Evolutionary conservation across 2,113 vertebrate genomes (phyloP).

Genomic region (Fukomys damarensis): DNA sequence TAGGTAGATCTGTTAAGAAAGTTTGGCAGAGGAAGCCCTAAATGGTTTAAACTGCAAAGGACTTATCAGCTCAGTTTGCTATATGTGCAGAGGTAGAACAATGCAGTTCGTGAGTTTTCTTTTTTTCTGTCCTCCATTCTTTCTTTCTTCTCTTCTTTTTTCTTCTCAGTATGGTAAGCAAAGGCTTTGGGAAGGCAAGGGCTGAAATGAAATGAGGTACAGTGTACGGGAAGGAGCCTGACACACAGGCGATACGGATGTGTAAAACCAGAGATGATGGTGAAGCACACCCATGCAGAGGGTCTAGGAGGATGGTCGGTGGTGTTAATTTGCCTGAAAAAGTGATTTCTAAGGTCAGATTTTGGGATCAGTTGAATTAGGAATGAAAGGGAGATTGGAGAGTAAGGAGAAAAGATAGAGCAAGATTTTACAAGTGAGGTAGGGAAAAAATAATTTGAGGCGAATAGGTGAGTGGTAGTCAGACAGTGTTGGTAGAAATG

Average conservation of each 20-base stretch:
- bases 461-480: neutral
- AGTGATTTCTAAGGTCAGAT: neutral
- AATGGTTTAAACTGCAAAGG: neutral
- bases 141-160: neutral
- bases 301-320: neutral
- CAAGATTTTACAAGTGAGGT: neutral
- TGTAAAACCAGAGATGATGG: neutral
- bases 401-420: neutral
- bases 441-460: neutral
- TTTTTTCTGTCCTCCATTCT: neutral
- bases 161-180: neutral
- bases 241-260: neutral
- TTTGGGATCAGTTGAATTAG: neutral
- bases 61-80: neutral
- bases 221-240: neutral
- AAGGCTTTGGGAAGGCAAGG: neutral
- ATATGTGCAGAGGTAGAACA: neutral
- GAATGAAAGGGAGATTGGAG: neutral
- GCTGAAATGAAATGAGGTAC: neutral
- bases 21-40: neutral
- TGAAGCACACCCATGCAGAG: neutral
- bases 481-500: neutral
- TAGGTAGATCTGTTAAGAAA: neutral
- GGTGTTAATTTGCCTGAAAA: neutral
- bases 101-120: neutral